A percentile compares a stretch with the other conserved stretches of the same genome.
These are phyloP conservation scores for Acleris holmiana DNA, from an alignment of 2,888 invertebrate species.

Conservation along the genomic window DNA sequence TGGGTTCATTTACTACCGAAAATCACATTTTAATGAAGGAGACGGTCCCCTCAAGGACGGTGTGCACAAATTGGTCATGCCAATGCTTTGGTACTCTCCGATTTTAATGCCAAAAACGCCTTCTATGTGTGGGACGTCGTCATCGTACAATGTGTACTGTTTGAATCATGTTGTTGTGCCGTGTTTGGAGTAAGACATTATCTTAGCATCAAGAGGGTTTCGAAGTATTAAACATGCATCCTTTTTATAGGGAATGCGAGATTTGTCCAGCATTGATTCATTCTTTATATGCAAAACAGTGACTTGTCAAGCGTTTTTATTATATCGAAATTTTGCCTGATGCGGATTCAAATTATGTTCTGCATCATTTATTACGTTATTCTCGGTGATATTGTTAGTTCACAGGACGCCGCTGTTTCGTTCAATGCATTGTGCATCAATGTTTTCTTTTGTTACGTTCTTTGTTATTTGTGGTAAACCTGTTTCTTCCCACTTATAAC, in stretches of 20 bases:
- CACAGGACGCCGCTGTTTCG: too few relatives aligned
- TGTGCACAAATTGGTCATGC: conserved; percentile 22
- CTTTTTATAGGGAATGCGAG: conserved; percentile 41
- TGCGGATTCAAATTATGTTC: conserved; percentile 4
- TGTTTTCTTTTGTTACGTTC: too few relatives aligned
- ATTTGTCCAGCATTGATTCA: conserved; percentile 58
- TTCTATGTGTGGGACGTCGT: conserved; percentile 3
- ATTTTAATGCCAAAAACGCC: conserved; percentile 21
- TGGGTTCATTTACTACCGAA: conserved; percentile 27
- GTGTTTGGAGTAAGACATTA: not conserved
- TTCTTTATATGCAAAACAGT: conserved; percentile 67
- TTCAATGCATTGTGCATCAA: too few relatives aligned
- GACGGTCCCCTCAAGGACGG: conserved; percentile 22
- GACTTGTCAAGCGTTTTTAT: conserved; percentile 56
- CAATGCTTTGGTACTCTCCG: conserved; percentile 4
- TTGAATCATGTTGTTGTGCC: not conserved
- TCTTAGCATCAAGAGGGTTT: too few relatives aligned
- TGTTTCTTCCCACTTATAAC: too few relatives aligned
- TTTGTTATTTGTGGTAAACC: too few relatives aligned
- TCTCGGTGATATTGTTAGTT: too few relatives aligned
- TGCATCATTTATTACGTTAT: conserved; percentile 8
- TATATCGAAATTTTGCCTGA: conserved; percentile 52
- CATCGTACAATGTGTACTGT: not conserved
- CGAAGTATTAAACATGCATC: too few relatives aligned
- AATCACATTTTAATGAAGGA: conserved; percentile 32